Evolutionary conservation across 2,797 vertebrate genomes (phyloP), one percentile per base, ranked within the genome.

Genomic region (Sebastes taczanowskii): DNA sequence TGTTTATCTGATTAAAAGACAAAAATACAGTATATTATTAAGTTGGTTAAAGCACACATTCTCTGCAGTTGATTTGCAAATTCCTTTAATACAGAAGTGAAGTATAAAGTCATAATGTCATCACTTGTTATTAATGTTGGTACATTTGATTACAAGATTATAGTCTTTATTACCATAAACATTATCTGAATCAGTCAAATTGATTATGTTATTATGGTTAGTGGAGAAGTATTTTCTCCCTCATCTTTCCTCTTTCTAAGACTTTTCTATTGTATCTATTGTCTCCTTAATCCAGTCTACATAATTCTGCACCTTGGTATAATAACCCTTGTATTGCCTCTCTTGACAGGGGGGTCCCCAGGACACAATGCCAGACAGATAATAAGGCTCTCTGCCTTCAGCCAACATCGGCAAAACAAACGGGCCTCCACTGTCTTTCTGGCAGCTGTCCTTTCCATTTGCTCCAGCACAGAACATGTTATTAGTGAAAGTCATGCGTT

Each of bases 391-490:
- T 2, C 1, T 7, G 16, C 63, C 59, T 5, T 69, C 70, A 29
- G 2, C 6, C 61, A 95, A 65, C 23, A 77, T 84, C 1, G 90
- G 93, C 9, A 94, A 22, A 27, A 96, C 86, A 5, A 97, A 95
- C 4, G 97, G 96, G 3, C 97, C 96, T 0, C 98, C 98, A 0
- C 97, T 97, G 52, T 99, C 98, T 14, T 96, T 95, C 0, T 68
- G 1, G 68, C 98, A 99, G 83, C 97, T 97, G 89, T 99, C 98
- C 35, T 84, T 89, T 4, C 89, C 89, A 0, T 0, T 0, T 0
- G 70, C 92, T 3, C 97, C 97, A 6, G 97, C 98, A 89, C 98
- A 99, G 87, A 99, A 95, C 98, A 99, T 99, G 78, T 99, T 99
- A 3, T 94, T 16, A 0, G 97, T 98, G 88, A 97, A 87, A 3